Evolutionary conservation across 1,140 invertebrate species (phyloP).

Genomic region (Parasteatoda tepidariorum): DNA sequence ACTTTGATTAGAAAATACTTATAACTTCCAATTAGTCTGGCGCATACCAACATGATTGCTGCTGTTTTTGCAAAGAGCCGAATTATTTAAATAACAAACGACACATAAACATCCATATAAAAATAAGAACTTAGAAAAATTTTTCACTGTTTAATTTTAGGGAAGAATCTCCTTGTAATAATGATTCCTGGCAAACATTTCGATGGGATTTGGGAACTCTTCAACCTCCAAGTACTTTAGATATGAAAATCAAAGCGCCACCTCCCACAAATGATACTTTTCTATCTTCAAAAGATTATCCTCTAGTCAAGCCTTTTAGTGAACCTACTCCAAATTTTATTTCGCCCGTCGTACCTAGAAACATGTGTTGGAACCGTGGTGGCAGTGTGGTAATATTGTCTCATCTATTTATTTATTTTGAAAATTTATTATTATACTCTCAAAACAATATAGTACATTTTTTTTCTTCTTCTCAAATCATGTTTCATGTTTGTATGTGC

Average conservation of each 20-base stretch:
- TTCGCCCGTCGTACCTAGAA: constrained; percentile 41
- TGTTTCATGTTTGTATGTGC: no score
- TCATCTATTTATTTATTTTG: no score
- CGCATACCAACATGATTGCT: background rate
- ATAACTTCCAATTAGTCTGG: no score
- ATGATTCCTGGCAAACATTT: constrained; percentile 43
- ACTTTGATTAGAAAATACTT: no score
- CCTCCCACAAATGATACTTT: constrained; percentile 26
- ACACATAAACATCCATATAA: no score
- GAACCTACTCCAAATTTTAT: background rate
- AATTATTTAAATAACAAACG: background rate
- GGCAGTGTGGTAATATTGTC: constrained; percentile 36
- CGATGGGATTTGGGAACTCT: constrained; percentile 51
- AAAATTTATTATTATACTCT: no score
- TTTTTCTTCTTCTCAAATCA: no score
- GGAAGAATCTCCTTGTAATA: constrained; percentile 33
- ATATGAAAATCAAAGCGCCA: constrained; percentile 33
- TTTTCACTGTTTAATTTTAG: constrained; percentile 35
- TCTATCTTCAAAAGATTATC: constrained; percentile 19
- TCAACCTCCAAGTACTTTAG: constrained; percentile 8
- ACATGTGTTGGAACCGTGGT: constrained; percentile 35
- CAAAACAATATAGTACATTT: no score
- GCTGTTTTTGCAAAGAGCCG: no score
- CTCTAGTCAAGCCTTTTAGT: constrained; percentile 15
- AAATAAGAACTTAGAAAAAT: no score